A percentile compares a stretch with the other conserved stretches of the same genome.
Evolutionary conservation across 2,113 vertebrate species (phyloP).

Genomic region (Pogona vitticeps): DNA sequence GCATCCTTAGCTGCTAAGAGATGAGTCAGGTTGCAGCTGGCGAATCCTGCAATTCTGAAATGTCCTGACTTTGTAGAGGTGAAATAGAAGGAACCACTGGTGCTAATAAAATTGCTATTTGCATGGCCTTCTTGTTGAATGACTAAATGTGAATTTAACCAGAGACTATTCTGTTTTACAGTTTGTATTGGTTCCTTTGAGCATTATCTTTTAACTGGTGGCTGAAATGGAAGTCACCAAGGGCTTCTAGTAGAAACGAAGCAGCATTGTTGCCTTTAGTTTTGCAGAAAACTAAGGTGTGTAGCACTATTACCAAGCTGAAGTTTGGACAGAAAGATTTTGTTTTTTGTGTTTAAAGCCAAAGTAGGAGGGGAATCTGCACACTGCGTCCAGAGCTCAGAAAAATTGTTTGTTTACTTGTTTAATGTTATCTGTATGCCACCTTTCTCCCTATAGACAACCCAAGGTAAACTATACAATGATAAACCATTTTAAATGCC

Average conservation of each 20-base stretch:
- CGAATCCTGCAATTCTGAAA: background rate
- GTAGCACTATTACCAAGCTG: background rate
- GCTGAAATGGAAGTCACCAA: too few species aligned
- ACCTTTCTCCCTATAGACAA: too few species aligned
- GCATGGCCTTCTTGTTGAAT: background rate
- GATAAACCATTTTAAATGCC: too few species aligned
- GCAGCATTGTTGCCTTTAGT: background rate
- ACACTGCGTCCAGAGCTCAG: too few species aligned
- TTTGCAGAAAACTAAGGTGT: background rate
- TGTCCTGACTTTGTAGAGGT: background rate
- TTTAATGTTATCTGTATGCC: too few species aligned
- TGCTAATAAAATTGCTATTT: background rate
- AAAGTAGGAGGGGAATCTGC: too few species aligned
- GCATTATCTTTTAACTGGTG: too few species aligned
- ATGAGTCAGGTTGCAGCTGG: background rate
- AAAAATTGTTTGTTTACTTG: too few species aligned
- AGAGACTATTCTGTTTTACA: background rate
- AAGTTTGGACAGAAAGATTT: background rate
- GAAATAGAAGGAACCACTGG: background rate
- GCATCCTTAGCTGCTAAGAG: background rate
- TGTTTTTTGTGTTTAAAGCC: background rate
- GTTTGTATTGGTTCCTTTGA: background rate
- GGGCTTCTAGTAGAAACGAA: too few species aligned
- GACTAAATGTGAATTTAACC: background rate
- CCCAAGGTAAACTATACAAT: too few species aligned